Conservation (phyloP, 2,797 vertebrate genomes). For the Sebastes minor region DNA sequence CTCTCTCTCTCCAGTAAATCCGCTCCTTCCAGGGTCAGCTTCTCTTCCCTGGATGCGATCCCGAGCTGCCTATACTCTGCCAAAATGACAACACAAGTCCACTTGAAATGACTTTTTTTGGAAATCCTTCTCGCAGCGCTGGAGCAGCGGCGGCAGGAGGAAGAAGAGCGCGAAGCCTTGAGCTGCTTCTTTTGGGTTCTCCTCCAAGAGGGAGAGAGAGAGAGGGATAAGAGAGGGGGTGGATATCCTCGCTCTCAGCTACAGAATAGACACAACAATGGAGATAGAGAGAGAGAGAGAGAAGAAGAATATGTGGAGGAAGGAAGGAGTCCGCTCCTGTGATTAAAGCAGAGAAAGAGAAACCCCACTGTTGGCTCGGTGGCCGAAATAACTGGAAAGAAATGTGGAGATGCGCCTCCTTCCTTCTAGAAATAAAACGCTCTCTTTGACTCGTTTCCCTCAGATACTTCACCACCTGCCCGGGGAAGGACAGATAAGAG, state of each 20-base stretch:
- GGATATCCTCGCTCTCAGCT: neutral
- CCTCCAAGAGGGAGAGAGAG: neutral
- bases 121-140: slow-evolving; percentile 16
- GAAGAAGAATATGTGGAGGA: neutral
- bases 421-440: slow-evolving; percentile 8
- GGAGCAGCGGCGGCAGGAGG: neutral
- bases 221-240: neutral
- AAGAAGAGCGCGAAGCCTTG: neutral
- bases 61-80: neutral
- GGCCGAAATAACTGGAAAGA: slow-evolving; percentile 4
- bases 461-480: slow-evolving; percentile 45
- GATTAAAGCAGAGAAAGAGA: neutral
- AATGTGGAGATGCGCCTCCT: neutral
- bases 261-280: neutral
- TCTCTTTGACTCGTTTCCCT: slow-evolving; percentile 1
- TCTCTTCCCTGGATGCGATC: neutral
- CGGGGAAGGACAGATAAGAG: slow-evolving; percentile 27
- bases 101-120: slow-evolving; percentile 35
- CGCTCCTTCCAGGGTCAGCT: slow-evolving; percentile 9
- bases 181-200: slow-evolving; percentile 36
- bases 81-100: slow-evolving; percentile 22
- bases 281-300: neutral
- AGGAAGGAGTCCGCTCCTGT: slow-evolving; percentile 8
- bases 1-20: neutral
- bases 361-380: slow-evolving; percentile 23